These are phyloP conservation scores for Epinephelus fuscoguttatus DNA, from an alignment of 2,113 vertebrate genomes.

Conservation along the genomic window DNA sequence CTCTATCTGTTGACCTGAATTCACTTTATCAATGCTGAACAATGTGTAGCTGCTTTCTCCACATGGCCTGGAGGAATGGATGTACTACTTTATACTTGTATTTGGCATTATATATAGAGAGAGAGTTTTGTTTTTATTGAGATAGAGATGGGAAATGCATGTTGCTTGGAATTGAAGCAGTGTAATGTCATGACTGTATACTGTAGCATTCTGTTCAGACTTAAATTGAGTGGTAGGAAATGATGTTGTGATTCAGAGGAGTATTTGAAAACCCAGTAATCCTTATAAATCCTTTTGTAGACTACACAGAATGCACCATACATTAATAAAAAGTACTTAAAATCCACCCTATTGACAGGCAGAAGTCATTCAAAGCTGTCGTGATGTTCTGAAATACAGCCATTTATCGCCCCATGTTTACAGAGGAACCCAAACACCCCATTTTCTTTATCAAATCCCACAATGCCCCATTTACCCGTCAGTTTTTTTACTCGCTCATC, in stretches of 20 bases:
- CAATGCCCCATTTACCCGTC: slow-evolving; percentile 44
- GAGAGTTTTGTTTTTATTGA: slow-evolving; percentile 12
- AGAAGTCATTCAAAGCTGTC: slow-evolving; percentile 10
- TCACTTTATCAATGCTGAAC: slow-evolving; percentile 73
- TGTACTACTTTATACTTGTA: slow-evolving; percentile 4
- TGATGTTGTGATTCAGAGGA: neutral
- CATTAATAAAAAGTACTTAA: slow-evolving; percentile 3
- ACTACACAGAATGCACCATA: neutral
- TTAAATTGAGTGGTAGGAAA: neutral
- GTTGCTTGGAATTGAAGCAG: neutral
- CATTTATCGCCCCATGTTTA: slow-evolving; percentile 1
- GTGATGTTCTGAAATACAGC: neutral
- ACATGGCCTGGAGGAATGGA: slow-evolving; percentile 36
- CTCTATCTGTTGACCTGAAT: slow-evolving; percentile 75
- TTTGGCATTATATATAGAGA: slow-evolving; percentile 3
- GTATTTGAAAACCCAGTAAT: slow-evolving; percentile 30
- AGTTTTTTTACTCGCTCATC: slow-evolving; percentile 25
- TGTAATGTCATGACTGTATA: neutral
- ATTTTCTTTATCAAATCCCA: slow-evolving; percentile 33
- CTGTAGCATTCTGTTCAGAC: neutral
- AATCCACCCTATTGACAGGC: slow-evolving; percentile 11
- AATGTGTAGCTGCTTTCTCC: slow-evolving; percentile 31
- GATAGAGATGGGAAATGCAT: neutral
- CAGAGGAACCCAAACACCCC: neutral
- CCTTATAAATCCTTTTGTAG: neutral